Evolutionary conservation across 1,140 invertebrate genomes (phyloP).

Genomic region (Doryteuthis pealeii): DNA sequence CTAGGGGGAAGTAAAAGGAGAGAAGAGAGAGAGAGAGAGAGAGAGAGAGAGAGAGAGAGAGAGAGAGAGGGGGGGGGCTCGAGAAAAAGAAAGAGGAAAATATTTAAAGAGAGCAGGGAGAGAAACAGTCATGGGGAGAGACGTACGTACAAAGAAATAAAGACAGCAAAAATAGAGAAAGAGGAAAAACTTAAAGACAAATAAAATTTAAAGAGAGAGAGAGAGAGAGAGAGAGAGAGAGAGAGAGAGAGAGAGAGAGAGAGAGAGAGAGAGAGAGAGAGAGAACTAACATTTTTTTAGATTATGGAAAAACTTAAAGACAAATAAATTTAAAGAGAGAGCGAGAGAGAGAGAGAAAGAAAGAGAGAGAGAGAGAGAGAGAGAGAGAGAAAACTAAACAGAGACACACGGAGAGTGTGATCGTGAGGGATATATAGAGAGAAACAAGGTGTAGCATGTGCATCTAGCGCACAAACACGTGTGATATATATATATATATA

Average conservation of each 20-base stretch:
- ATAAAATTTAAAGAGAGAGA: neutral
- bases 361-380: neutral
- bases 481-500: too few species aligned
- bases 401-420: too few species aligned
- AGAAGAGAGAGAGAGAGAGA: neutral
- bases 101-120: neutral
- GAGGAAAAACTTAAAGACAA: neutral
- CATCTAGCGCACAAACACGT: too few species aligned
- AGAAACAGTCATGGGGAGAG: neutral
- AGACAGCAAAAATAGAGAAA: neutral
- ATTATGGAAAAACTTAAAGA: too few species aligned
- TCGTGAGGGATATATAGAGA: too few species aligned
- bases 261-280: neutral
- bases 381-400: too few species aligned
- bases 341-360: too few species aligned
- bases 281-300: too few species aligned
- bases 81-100: neutral
- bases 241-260: neutral
- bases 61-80: neutral
- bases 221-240: neutral
- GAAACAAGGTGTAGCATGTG: too few species aligned
- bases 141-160: neutral
- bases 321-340: too few species aligned
- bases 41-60: neutral
- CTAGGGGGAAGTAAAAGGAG: neutral